Percentiles rank a stretch among this genome's conserved stretches.
These are phyloP conservation scores for Penaeus indicus DNA, from an alignment of 1,140 invertebrate species.

Conservation along the genomic window DNA sequence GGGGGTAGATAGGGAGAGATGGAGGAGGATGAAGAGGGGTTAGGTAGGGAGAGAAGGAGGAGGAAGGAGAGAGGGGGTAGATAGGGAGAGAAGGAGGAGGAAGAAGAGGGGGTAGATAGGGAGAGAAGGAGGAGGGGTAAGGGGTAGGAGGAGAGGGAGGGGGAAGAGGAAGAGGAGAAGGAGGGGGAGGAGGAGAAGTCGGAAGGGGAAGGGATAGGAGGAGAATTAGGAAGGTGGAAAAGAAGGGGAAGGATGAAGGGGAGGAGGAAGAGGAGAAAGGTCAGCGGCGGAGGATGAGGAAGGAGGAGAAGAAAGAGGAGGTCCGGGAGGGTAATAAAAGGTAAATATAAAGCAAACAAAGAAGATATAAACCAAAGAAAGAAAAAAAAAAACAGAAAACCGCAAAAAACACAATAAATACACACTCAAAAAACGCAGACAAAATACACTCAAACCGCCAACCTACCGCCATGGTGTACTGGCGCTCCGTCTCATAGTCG, in stretches of 20 bases:
- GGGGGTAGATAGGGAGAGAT: too few relatives aligned
- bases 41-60: too few relatives aligned
- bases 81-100: too few relatives aligned
- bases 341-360: not conserved
- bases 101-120: too few relatives aligned
- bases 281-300: not conserved
- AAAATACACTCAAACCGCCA: not conserved
- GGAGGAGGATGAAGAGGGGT: too few relatives aligned
- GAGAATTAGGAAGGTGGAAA: not conserved
- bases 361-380: not conserved
- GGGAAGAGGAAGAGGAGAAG: too few relatives aligned
- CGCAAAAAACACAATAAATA: too few relatives aligned
- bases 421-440: not conserved
- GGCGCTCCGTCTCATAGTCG: slow-evolving; percentile 82
- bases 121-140: too few relatives aligned
- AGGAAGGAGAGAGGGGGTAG: too few relatives aligned
- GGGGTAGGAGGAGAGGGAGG: too few relatives aligned
- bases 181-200: not conserved
- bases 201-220: not conserved
- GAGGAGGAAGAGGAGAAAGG: not conserved
- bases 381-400: not conserved
- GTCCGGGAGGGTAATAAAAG: not conserved
- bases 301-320: not conserved
- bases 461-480: slow-evolving; percentile 76
- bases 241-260: not conserved